Base-by-base conservation (phyloP, 2,113 vertebrate species). In the Bufo bufo region DNA sequence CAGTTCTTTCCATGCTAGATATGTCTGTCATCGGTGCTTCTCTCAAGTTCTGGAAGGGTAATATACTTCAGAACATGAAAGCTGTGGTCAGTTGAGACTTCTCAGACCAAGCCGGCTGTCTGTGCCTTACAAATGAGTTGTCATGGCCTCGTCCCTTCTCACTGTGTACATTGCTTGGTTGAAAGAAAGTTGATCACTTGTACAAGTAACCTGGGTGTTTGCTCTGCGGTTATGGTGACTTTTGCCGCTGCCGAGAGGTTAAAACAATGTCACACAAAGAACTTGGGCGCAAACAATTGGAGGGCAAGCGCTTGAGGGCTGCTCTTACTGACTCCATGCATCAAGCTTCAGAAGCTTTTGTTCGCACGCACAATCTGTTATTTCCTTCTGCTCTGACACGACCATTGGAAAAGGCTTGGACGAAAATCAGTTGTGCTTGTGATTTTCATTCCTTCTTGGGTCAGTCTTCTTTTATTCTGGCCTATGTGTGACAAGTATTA, bases 261-360 rank as follows among this genome's bases (percentile, higher is more conserved):
- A 72, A 43, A 85, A 74, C 66, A 56, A 47, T 69, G 61, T 66
- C 20, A 71, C 63, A 71, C 65, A 71, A 66, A 69, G 33, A 81
- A 52, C 33, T 77, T 71, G 23, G 23, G n/a, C 12, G n/a, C 65
- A 49, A n/a, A 59, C 77, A 81, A 69, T 80, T 54, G 16, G 17
- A 66, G 72, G 77, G 63, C 85, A 72, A 87, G 77, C 49, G 85
- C 85, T 87, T 58, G 61, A 58, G 77, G 85, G 85, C 85, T 59
- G 63, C 85, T 81, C 85, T 87, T 81, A 81, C 63, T 80, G 85
- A 69, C 85, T 80, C 85, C 77, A 81, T 87, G 77, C 77, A 87
- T 87, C 77, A 87, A n/a, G 63, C 85, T 72, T 16, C 52, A 47
- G 19, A 33, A 43, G 81, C 77, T 87, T 87, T 87, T 87, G 77